Base-by-base conservation (phyloP, 2,113 vertebrate genomes). In the Caracal caracal region DNA sequence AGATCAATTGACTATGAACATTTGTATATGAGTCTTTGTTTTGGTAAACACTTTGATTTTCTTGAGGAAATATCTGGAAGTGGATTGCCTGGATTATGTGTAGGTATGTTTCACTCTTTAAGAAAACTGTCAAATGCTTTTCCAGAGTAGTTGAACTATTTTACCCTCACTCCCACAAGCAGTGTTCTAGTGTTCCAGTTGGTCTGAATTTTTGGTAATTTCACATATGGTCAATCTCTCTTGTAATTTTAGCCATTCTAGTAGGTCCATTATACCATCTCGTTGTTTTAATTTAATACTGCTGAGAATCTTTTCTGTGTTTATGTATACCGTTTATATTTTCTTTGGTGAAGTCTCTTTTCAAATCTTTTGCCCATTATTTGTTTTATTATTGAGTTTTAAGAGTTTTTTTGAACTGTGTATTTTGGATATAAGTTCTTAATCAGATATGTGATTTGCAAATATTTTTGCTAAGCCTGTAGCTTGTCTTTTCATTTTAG, bases 401-500 rank as follows among this genome's bases (percentile, higher is more conserved):
- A 51, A 6, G 10, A 9, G 47, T 61, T 66, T 13, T 80, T 37
- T 24, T 37, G 16, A 20, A 17, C 40, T 33, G 4, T 37, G 6
- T 33, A 20, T 68, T 94, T 94, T 90, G 56, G 71, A 75, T 73
- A 56, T 26, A 90, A 90, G 22, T 96, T 20, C 22, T 95, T 92
- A 56, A 79, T 66, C 53, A 94, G 76, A 90, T 68, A 56, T 30
- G 56, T 68, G 37, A 90, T 79, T 97, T 94, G 10, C 13, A 92
- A 86, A 86, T 94, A 80, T 81, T 78, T 95, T 80, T 90, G 80
- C 26, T 10, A 84, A 87, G n/a, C 68, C 19, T 92, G 35, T 81
- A 79, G n/a, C 13, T 88, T 93, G 47, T 84, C 80, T 97, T 90
- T 94, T 56, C 26, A 82, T 93, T 66, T 73, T 40, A 6, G 68